Evolutionary conservation across 53 echinoderm and acorn worm genomes (phyloP).

Genomic region (Pentamera pediparva): DNA sequence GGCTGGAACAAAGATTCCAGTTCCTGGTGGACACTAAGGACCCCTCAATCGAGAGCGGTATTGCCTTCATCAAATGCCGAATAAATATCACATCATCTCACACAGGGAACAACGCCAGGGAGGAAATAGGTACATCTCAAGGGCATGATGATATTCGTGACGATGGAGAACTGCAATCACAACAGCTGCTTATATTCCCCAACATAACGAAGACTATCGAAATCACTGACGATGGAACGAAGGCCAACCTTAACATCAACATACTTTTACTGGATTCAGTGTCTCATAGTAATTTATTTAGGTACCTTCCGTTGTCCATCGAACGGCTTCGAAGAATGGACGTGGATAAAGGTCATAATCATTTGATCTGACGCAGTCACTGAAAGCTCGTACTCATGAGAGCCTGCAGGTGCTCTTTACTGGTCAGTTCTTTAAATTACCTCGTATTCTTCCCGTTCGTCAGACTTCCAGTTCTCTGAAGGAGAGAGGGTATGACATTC

Average conservation of each 20-base stretch:
- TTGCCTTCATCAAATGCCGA: constrained; percentile 10
- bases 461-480: too few relatives aligned
- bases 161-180: not conserved
- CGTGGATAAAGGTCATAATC: constrained; percentile 7
- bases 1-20: not conserved
- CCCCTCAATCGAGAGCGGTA: not conserved
- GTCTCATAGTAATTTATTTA: constrained; percentile 75
- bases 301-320: constrained; percentile 62
- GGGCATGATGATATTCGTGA: too few relatives aligned
- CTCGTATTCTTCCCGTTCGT: too few relatives aligned
- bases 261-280: constrained; percentile 75
- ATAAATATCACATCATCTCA: too few relatives aligned
- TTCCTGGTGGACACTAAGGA: not conserved
- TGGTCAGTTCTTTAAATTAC: constrained; percentile 52
- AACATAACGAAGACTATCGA: constrained; percentile 10
- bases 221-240: not conserved
- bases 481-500: constrained; percentile 57
- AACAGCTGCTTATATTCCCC: constrained; percentile 15
- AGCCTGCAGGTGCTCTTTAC: constrained; percentile 68
- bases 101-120: too few relatives aligned
- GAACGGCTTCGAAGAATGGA: constrained; percentile 40
- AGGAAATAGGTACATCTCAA: too few relatives aligned
- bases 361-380: constrained; percentile 72
- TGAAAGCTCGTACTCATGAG: constrained; percentile 78
- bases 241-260: constrained; percentile 75